A percentile compares a stretch with the other conserved stretches of the same genome.
Conservation (phyloP, 2,113 vertebrate genomes). For the Chroicocephalus ridibundus region DNA sequence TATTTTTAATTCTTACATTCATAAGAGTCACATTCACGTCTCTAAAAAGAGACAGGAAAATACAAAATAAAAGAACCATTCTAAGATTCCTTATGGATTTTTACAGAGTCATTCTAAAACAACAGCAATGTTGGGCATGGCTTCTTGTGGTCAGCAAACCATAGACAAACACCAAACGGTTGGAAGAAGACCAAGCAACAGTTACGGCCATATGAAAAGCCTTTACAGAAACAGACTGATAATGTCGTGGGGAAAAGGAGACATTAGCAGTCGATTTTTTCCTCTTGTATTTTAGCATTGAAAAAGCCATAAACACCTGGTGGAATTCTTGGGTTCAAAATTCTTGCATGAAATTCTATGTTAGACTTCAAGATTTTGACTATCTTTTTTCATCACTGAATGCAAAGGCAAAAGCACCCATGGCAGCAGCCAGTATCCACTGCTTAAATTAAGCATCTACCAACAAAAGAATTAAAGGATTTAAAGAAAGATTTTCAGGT, state of each 20-base stretch:
- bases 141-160: background rate
- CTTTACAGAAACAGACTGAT: background rate
- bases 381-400: background rate
- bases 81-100: background rate
- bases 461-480: background rate
- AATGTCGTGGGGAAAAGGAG: background rate
- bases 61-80: background rate
- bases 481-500: constrained; percentile 13
- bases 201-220: background rate
- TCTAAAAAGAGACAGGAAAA: background rate
- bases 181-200: background rate
- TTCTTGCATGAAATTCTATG: background rate
- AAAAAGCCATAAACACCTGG: background rate
- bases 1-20: background rate
- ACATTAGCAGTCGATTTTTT: background rate
- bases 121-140: background rate
- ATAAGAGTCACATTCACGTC: background rate
- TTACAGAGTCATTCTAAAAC: background rate
- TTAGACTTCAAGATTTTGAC: background rate
- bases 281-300: background rate
- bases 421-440: background rate
- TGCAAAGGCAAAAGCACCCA: background rate
- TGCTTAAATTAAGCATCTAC: background rate
- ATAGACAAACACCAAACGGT: background rate
- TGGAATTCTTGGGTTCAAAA: background rate